Conservation (phyloP, 2,888 invertebrate species). For the Cryptus viduatorius region DNA sequence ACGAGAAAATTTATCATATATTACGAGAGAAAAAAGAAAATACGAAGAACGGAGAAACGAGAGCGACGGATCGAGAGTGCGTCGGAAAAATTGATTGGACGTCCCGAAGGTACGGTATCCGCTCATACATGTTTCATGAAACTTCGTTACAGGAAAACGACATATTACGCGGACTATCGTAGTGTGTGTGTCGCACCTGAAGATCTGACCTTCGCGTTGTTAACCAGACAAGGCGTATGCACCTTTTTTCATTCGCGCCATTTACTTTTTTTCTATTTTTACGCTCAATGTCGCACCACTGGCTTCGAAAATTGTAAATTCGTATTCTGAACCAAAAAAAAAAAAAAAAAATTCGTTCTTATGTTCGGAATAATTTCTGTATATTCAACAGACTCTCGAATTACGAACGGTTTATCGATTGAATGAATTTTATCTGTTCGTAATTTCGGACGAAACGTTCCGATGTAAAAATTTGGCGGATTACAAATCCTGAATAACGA, state of each 20-base stretch:
- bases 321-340: neutral
- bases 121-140: conserved; percentile 73
- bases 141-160: conserved; percentile 58
- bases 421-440: no score
- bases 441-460: no score
- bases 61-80: conserved; percentile 18
- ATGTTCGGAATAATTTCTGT: no score
- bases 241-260: neutral
- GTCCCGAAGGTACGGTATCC: conserved; percentile 35
- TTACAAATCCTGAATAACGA: neutral
- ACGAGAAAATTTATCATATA: conserved; percentile 43
- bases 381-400: no score
- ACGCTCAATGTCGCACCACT: neutral
- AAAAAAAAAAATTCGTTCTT: no score
- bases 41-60: neutral
- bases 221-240: neutral
- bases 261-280: neutral
- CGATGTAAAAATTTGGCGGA: neutral
- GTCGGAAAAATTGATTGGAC: conserved; percentile 49
- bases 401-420: no score
- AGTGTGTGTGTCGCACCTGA: neutral
- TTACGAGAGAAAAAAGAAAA: conserved; percentile 21
- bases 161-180: neutral
- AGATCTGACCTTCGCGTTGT: neutral
- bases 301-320: neutral